Conservation (phyloP, 2,888 invertebrate species). For the Bibio marci region DNA sequence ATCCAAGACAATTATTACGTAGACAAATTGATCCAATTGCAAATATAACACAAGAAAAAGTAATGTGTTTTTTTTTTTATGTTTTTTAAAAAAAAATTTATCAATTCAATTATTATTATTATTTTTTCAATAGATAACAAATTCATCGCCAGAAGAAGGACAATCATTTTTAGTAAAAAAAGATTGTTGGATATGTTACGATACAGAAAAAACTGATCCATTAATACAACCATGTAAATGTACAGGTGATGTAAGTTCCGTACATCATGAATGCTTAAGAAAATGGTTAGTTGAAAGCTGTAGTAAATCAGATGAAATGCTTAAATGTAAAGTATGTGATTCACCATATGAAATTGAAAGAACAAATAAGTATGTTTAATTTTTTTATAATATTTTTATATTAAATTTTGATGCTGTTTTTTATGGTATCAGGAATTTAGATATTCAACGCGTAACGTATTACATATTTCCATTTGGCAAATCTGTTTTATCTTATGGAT, state of each 20-base stretch:
- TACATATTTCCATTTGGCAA: too few relatives aligned
- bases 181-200: constrained; percentile 93
- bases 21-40: constrained; percentile 41
- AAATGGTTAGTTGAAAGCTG: constrained; percentile 80
- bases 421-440: too few relatives aligned
- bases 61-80: background rate
- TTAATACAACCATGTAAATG: constrained; percentile 82
- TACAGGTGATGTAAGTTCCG: constrained; percentile 81
- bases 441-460: too few relatives aligned
- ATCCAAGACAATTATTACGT: constrained; percentile 72
- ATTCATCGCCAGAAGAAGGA: constrained; percentile 31
- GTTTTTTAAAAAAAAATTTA: background rate
- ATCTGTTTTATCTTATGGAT: too few relatives aligned
- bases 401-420: too few relatives aligned
- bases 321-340: constrained; percentile 74
- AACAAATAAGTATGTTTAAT: constrained; percentile 44
- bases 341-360: constrained; percentile 64
- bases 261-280: constrained; percentile 79
- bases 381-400: too few relatives aligned
- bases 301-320: constrained; percentile 49
- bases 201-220: constrained; percentile 59
- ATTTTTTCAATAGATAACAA: background rate
- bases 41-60: constrained; percentile 23
- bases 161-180: constrained; percentile 37
- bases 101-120: constrained; percentile 3